Evolutionary conservation across 2,113 vertebrate species (phyloP), one percentile per base, ranked within the genome.

Genomic region (Ammodytes marinus): DNA sequence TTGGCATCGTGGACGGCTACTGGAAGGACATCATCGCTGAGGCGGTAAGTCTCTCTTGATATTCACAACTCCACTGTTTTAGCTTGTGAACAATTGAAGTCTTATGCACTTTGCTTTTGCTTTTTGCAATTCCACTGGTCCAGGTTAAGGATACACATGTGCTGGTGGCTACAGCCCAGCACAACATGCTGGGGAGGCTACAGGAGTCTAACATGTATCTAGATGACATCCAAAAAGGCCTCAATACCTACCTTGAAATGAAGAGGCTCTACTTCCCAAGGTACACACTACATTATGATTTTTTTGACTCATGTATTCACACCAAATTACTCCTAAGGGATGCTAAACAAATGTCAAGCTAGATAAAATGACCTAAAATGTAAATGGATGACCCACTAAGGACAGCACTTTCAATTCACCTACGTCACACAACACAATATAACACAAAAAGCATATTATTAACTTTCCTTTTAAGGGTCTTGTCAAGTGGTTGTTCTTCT

Each of bases 181-280:
- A 53, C 17, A 89, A 90, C 85, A 98, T 99, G 96, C 88, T 96
- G 60, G 92, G 95, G 42, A 95, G 93, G 72, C 96, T 99, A 80
- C 94, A 95, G 49, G 95, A 97, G 94, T 96, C 97, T 79, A 98
- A 97, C 77, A 0, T 55, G 43, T 92, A 96, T 61, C 91, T 99
- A 83, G 97, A 98, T 82, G 96, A 97, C 8, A 96, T 99, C 90
- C 97, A 98, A 17, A 98, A 93, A 79, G 97, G 96, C 5, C 93
- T 99, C 46, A 98, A 97, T 91, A 93, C 91, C 50, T 98, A 98
- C 86, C 88, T 98, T 87, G 97, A 99, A 83, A 95, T 96, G 80
- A 98, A 98, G 92, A 96, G 97, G 83, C 95, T 99, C 0, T 98
- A 94, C 94, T 99, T 98, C 80, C 97, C 98, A 85, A 97, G 98